Evolutionary conservation across 2,113 vertebrate species (phyloP), one percentile per base, ranked within the genome.

Genomic region (Tyrannus savana): DNA sequence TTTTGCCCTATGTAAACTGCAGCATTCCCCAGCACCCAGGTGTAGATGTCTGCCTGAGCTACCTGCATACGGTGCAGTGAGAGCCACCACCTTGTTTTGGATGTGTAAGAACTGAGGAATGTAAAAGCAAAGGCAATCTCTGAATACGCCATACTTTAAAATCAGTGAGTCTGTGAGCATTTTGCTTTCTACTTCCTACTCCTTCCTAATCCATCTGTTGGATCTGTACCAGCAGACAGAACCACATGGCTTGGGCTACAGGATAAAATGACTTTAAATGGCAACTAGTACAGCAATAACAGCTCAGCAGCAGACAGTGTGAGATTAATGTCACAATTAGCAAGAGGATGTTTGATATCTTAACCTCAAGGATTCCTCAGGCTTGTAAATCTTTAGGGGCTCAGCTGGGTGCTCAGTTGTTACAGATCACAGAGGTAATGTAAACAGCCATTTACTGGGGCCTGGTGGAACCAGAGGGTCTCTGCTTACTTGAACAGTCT

Each of bases 221-320:
- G 92, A 86, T 75, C 50, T 46, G 52, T 75, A 92, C 88, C 92
- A 96, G 90, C 88, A 87, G 63, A 33, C 76, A 86, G 68, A 77
- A 68, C 55, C 79, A 95, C 90, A 46, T 92, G 90, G 94, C 73
- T 78, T 35, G 56, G 60, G 49, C 92, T 68, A 89, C 93, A 84
- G 90, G 80, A 84, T 89, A 73, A 97, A 95, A 96, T 97, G 56
- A 72, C 95, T 97, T 96, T 96, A 97, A 96, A 96, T 95, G 96
- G 96, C 92, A 96, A 93, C 85, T 84, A 60, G 83, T 13, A 49
- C 56, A 91, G 76, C 73, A 90, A 75, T 92, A 95, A 68, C 59
- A 90, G 93, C 95, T 91, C 91, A 94, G 91, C 93, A 90, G 85
- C 90, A 92, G 87, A 49, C 77, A 76, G 73, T 79, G 87, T 86